phyloP scores from a whole-genome alignment of 2,888 invertebrate species.

The Scaeva pyrastri region DNA sequence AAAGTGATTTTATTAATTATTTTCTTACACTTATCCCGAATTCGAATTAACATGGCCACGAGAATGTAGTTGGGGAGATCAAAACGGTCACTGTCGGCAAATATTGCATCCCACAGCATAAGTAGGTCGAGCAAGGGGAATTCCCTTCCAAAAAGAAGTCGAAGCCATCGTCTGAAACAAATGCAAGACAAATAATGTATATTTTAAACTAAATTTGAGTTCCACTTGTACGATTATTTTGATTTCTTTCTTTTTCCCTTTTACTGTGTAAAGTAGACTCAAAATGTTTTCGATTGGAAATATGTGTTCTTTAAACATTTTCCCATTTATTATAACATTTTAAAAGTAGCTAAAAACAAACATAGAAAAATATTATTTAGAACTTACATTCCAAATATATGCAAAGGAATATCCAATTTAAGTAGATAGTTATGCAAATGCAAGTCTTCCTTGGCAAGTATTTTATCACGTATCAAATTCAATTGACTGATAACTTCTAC shows the following conservation, averaged over 20 bases:
- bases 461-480: conserved; percentile 86
- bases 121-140: conserved; percentile 91
- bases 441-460: conserved; percentile 87
- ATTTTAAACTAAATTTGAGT: background rate
- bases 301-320: no score
- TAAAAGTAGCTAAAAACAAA: background rate
- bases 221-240: background rate
- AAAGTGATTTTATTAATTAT: background rate
- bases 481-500: conserved; percentile 87
- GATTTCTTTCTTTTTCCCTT: no score
- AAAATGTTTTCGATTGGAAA: no score
- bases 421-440: conserved; percentile 88
- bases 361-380: background rate
- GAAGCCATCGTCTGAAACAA: conserved; percentile 90
- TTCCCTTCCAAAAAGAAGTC: conserved; percentile 92
- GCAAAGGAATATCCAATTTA: conserved; percentile 91
- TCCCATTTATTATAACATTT: no score
- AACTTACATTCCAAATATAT: conserved; percentile 92
- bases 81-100: conserved; percentile 87
- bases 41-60: conserved; percentile 90
- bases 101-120: conserved; percentile 92
- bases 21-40: conserved; percentile 87
- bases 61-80: conserved; percentile 88
- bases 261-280: no score
- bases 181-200: conserved; percentile 5